Conservation (phyloP, 2,888 invertebrate genomes). For the Drosophila borealis region DNA sequence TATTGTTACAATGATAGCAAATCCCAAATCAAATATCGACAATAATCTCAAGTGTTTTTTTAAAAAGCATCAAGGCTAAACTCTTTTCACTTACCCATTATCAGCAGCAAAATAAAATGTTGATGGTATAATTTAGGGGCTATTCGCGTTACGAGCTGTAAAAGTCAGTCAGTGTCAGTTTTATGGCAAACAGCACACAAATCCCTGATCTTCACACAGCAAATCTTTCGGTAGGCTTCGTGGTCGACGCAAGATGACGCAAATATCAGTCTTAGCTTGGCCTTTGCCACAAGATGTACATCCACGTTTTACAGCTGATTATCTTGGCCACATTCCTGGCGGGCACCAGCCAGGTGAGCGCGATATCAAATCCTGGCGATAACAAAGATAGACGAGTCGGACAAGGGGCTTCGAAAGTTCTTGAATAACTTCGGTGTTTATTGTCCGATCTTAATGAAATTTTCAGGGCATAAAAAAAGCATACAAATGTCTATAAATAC, state of each 20-base stretch:
- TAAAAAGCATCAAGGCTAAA: no score
- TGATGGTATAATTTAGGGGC: neutral
- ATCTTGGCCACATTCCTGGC: constrained; percentile 12
- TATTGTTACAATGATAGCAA: neutral
- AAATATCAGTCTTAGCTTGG: constrained; percentile 25
- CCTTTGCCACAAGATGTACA: constrained; percentile 29
- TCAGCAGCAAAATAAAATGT: neutral
- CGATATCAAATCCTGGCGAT: no score
- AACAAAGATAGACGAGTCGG: no score
- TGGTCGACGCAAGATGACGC: neutral
- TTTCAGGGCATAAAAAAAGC: no score
- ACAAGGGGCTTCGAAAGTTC: no score
- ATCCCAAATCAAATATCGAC: neutral
- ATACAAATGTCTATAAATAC: no score
- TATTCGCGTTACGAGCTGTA: neutral
- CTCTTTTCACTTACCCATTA: neutral
- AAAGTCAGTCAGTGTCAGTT: neutral
- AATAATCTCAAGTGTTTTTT: neutral
- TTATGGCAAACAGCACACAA: neutral
- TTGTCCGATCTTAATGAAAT: no score
- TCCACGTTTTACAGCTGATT: neutral
- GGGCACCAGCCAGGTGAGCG: constrained; percentile 28
- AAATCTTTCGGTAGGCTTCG: constrained; percentile 13
- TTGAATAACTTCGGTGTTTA: no score
- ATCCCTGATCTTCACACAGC: neutral